Evolutionary conservation across 2,797 vertebrate genomes (phyloP), one percentile per base, ranked within the genome.

Genomic region (Apogon talboti): DNA sequence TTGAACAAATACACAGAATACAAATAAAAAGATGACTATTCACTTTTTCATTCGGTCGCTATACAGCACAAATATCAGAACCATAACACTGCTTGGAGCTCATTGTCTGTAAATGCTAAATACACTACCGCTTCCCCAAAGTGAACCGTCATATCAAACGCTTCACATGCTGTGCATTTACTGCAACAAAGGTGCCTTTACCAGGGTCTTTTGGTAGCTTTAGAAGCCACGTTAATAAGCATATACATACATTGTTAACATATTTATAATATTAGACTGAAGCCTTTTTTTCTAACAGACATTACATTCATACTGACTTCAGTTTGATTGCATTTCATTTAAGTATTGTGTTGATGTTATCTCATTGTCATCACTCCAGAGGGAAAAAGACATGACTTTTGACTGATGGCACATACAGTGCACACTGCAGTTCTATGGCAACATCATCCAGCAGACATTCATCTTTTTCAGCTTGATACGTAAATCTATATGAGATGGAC

Each of bases 1-100:
- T 93, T 94, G 93, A 96, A 96, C 96, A 96, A 94, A 95, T 95
- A 94, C 95, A 96, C 93, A 89, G 86, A 94, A 93, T 94, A 96
- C 95, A 91, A 96, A 95, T 95, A 91, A 93, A 94, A 94, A 85
- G 92, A 92, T 91, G 86, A 91, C 90, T 89, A 91, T 90, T 92
- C 87, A 91, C 88, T 88, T 90, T 79, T 88, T 89, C 89, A 89
- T 90, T 91, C 84, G 90, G 68, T 87, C 87, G 85, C 89, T 92
- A 83, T 91, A 90, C 86, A 89, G 87, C 84, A 91, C 89, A 89
- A 90, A 91, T 83, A 88, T 87, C 83, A 78, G 84, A 79, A 90
- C 72, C 86, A 81, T 82, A 87, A 92, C 86, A 87, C 85, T 82
- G 89, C 83, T 88, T 74, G 71, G 81, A 84, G 81, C 82, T 86